Evolutionary conservation across 2,888 invertebrate genomes (phyloP), one percentile per base, ranked within the genome.

Genomic region (Halictus ligatus): DNA sequence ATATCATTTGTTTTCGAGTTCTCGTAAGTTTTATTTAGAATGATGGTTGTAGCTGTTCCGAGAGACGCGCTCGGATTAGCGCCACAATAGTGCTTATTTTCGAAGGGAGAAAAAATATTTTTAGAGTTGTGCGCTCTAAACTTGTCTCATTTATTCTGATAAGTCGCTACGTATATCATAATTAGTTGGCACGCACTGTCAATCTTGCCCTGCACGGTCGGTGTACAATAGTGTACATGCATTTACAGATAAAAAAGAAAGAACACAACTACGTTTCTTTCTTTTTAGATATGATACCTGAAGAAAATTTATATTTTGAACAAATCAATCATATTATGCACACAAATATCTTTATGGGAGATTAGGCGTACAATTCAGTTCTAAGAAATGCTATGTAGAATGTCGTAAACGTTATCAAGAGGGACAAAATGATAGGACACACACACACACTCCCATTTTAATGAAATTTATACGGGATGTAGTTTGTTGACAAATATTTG

Each of bases 41-140:
- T 29, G 18, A 8, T 7, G 58, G 29, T 64, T 64, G 18, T 64
- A 64, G 64, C 29, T 10, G n/a, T n/a, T 8, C 15, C 15, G 29
- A 15, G 64, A 15, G 29, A 64, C 64, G 29, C 8, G 64, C 15
- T 64, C 7, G 29, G 15, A 29, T 64, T 64, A 64, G 64, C 64
- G 64, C 64, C 64, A 64, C 64, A 64, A 64, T 64, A 29, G 8
- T 29, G 35, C 64, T 35, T 64, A 64, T 64, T 64, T 64, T 35
- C 18, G 13, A 64, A 18, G 8, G 29, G 7, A 35, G 64, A 64
- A 69, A 35, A 69, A 69, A 69, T 69, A 69, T 69, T 69, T 69
- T 69, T 69, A 35, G 40, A 69, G 21, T 21, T 4, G 18, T 8
- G 5, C 40, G 40, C 35, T 69, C 21, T 21, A 69, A 69, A 40